These are phyloP conservation scores for Bombyx huttoni DNA, from an alignment of 2,888 invertebrate species.

Conservation along the genomic window DNA sequence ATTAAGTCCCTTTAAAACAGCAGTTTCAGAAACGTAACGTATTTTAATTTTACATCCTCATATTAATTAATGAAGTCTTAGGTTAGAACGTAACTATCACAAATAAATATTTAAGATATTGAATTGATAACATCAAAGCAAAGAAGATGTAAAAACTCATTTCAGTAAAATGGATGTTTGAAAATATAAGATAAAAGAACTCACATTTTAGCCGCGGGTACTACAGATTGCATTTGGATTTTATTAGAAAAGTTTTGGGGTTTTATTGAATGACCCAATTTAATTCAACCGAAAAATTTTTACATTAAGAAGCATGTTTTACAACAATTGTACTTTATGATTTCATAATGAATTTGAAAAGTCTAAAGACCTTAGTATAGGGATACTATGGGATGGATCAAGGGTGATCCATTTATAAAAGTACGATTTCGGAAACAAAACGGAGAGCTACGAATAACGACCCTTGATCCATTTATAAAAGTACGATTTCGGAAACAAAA, in stretches of 20 bases:
- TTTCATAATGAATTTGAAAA: no score
- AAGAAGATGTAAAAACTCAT: conserved; percentile 22
- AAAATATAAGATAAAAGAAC: conserved; percentile 24
- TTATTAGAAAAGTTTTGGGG: conserved; percentile 30
- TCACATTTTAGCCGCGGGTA: conserved; percentile 27
- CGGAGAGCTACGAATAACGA: conserved; percentile 25
- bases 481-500: not conserved
- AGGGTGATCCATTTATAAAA: not conserved
- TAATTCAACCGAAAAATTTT: not conserved
- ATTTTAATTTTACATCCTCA: no score
- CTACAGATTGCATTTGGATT: conserved; percentile 29
- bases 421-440: not conserved
- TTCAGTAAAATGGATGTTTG: conserved; percentile 20
- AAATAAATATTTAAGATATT: not conserved
- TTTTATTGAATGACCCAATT: not conserved
- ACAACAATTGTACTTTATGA: no score
- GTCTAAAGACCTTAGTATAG: no score
- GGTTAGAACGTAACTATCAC: not conserved
- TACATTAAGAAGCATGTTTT: not conserved
- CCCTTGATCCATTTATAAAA: not conserved
- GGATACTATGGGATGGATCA: no score
- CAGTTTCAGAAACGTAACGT: no score
- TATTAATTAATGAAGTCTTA: no score
- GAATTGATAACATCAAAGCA: not conserved
- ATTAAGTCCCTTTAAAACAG: no score